phyloP scores from a whole-genome alignment of 1,140 invertebrate species.

The Aphis craccivora region DNA sequence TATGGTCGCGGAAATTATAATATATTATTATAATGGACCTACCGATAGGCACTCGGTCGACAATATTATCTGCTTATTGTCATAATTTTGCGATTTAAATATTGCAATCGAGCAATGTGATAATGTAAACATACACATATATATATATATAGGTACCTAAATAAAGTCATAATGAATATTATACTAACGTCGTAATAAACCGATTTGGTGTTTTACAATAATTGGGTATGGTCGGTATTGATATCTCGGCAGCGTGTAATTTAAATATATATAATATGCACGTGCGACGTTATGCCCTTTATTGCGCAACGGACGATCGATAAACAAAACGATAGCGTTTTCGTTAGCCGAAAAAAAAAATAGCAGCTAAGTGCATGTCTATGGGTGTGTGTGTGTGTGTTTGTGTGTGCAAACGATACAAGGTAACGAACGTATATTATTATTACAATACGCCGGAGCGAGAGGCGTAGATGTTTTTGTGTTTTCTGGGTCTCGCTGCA shows the following conservation, averaged over 20 bases:
- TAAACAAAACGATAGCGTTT: not conserved
- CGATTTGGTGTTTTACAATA: not conserved
- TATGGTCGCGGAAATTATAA: not conserved
- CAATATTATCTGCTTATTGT: not conserved
- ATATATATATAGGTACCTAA: too few relatives aligned
- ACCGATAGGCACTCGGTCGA: not conserved
- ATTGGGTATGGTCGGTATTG: not conserved
- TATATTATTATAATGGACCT: not conserved
- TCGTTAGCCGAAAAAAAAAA: not conserved
- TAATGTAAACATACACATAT: not conserved
- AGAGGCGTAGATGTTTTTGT: not conserved
- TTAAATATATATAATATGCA: not conserved
- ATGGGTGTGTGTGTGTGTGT: too few relatives aligned
- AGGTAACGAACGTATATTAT: slow-evolving; percentile 6
- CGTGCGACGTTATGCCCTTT: not conserved
- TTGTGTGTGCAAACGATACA: not conserved
- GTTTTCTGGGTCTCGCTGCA: not conserved
- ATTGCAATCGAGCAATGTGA: not conserved
- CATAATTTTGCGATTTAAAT: not conserved
- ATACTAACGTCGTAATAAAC: not conserved
- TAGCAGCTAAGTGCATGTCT: not conserved
- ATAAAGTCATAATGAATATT: not conserved
- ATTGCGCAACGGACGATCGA: not conserved
- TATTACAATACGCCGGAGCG: not conserved
- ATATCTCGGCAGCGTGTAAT: not conserved